Evolutionary conservation across 2,888 invertebrate species (phyloP), one percentile per base, ranked within the genome.

Genomic region (Zootermopsis nevadensis): DNA sequence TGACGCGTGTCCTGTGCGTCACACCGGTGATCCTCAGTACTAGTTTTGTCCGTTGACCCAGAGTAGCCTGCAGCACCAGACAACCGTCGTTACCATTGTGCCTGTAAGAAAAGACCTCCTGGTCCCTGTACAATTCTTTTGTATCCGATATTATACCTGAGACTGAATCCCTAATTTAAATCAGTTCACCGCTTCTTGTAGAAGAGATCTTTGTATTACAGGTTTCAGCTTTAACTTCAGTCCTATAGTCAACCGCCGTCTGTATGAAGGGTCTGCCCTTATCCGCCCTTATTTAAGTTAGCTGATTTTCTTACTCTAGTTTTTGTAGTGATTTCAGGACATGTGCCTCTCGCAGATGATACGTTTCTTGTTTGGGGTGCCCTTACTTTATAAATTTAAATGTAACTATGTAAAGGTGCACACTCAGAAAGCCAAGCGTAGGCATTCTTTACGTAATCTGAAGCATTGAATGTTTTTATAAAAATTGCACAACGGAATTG

Each of bases 271-370:
- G 69, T 24, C 12, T 10, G 15, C 22, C 55, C 30, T 27, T 1
- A 4, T n/a, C 67, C 67, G 67, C 67, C 67, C 67, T 30, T 67
- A 1, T 67, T 67, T 67, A 67, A 67, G 67, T 31, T 67, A 67
- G 19, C 55, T 22, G 55, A 0, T 55, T 55, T 55, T 42, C 38
- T 42, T 42, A 0, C 8, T 42, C 15, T 15, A 0, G 10, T 42
- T 8, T 42, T 12, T 42, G 12, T 12, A 2, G 12, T 1, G 10
- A 15, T 12, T 42, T 42, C 38, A 42, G 12, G 38, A 42, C 38
- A 42, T 42, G 38, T 42, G 38, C 38, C 38, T 42, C 10, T 42
- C 10, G 4, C 38, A 42, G 38, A 38, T 42, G 38, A 42, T 4
- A 6, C 15, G 38, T 15, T 42, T 42, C 15, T 8, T 42, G 12